Base-by-base conservation (phyloP, 2,797 vertebrate species). In the Aselliscus stoliczkanus region DNA sequence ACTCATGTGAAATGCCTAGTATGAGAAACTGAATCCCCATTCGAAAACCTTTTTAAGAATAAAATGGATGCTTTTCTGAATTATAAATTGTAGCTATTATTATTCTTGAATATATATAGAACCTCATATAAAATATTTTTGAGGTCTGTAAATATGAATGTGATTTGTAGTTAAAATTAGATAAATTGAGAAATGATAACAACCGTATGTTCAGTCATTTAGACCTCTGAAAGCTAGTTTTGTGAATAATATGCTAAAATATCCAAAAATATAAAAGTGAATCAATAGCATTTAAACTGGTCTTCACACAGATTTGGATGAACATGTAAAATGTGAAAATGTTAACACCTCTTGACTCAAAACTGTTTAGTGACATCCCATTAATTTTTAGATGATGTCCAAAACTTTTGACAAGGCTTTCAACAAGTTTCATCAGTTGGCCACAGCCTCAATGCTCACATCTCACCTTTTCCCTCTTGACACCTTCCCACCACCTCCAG, bases 131-230 rank as follows among this genome's bases (percentile, higher is more conserved):
- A 72, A 58, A 27, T 12, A 54, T 47, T 70, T 58, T 44, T 89
- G 34, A 94, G 18, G n/a, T 37, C 18, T 79, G 29, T 29, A 52
- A 31, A 31, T 39, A 39, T 37, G 17, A 20, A 25, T 13, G 27
- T 37, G 76, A 47, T 56, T 88, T 92, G 39, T 80, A 52, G 17
- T 52, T 76, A 77, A 79, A 76, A 88, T 87, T 29, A 81, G 31
- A 52, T n/a, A 37, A 62, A 50, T 62, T 65, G 9, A 76, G 42
- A 95, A 42, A 58, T 64, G 11, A 15, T 62, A 44, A 42, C 29
- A 7, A 4, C 12, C 73, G 13, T 3, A 27, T 67, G 3, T 37
- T 76, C 18, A 56, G 12, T 56, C 6, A 39, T 76, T 64, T n/a
- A 52, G 13, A 47, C 65, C 47, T 72, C 54, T 64, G 44, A 93